phyloP scores from a whole-genome alignment of 2,797 vertebrate species.

The Rhynchonycteris naso region DNA sequence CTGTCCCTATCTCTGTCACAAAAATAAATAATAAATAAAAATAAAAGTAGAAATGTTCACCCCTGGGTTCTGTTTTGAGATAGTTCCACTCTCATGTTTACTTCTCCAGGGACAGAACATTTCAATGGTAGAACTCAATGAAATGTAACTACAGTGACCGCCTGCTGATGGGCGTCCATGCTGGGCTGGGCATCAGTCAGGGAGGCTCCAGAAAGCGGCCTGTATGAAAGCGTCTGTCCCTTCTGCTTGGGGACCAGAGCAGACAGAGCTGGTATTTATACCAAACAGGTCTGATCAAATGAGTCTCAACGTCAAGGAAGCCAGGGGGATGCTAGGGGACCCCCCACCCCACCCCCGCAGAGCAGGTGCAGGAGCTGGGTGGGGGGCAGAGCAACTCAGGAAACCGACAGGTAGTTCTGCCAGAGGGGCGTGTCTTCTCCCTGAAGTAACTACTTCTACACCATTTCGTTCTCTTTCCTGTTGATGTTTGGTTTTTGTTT shows the following conservation, averaged over 20 bases:
- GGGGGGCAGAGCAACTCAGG: not conserved
- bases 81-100: accelerated
- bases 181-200: accelerated
- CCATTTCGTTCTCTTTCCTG: accelerated
- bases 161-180: accelerated
- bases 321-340: too few species aligned
- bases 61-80: accelerated
- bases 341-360: accelerated
- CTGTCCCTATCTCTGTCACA: too few species aligned
- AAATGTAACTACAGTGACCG: accelerated
- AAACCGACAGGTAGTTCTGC: accelerated
- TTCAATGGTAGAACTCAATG: accelerated
- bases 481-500: accelerated
- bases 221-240: accelerated
- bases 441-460: not conserved
- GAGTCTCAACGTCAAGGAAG: not conserved
- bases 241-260: not conserved
- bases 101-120: not conserved
- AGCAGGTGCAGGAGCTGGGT: not conserved
- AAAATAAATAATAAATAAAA: too few species aligned
- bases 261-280: not conserved
- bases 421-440: accelerated
- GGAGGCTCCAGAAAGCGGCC: accelerated
- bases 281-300: accelerated
- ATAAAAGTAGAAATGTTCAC: accelerated